These are phyloP conservation scores for Crotophaga sulcirostris DNA, from an alignment of 2,113 vertebrate species.

Conservation along the genomic window DNA sequence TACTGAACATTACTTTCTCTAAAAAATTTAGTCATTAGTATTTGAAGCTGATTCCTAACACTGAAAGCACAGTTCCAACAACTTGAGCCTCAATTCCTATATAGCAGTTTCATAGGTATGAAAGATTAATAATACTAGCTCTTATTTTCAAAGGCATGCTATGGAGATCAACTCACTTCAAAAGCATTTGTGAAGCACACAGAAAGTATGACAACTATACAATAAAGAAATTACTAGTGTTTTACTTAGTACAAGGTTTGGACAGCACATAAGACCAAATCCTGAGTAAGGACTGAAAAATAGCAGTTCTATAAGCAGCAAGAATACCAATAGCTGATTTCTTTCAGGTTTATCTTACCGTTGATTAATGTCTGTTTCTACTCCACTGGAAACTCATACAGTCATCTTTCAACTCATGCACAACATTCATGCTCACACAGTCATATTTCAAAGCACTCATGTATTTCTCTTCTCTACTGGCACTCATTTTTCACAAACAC, in stretches of 20 bases:
- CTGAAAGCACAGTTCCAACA: neutral
- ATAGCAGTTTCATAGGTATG: neutral
- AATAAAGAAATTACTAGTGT: neutral
- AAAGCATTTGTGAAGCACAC: neutral
- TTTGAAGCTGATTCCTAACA: neutral
- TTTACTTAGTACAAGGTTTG: neutral
- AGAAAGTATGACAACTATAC: neutral
- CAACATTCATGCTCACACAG: neutral
- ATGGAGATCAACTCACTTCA: neutral
- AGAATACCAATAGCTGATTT: neutral
- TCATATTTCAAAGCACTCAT: neutral
- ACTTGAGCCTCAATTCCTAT: neutral
- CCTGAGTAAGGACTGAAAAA: neutral
- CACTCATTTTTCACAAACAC: neutral
- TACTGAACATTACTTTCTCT: neutral
- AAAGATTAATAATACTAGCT: neutral
- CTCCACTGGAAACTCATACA: neutral
- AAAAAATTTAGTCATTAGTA: neutral
- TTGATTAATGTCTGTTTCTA: neutral
- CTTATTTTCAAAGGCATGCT: neutral
- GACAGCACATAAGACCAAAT: neutral
- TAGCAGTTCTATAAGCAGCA: neutral
- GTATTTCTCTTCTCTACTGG: neutral
- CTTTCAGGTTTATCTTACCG: neutral
- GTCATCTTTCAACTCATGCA: neutral